A percentile compares a stretch with the other conserved stretches of the same genome.
phyloP scores from a whole-genome alignment of 2,888 invertebrate species.

The Druceiella hillmani region DNA sequence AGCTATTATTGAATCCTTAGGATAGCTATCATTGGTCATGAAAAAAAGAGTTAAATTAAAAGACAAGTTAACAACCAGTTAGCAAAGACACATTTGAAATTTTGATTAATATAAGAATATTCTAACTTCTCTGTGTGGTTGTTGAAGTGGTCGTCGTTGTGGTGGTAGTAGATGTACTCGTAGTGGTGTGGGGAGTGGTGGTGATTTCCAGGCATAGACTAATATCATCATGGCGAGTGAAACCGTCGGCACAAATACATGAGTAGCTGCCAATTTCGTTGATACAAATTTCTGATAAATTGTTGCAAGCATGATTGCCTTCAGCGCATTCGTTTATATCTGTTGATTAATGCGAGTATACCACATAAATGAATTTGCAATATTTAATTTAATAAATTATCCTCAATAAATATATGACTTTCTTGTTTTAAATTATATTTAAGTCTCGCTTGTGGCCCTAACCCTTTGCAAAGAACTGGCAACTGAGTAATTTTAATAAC shows the following conservation, averaged over 20 bases:
- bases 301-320: slow-evolving; percentile 53
- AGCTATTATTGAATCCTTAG: too few relatives aligned
- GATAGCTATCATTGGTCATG: too few relatives aligned
- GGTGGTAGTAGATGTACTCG: slow-evolving; percentile 27
- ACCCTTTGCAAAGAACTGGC: too few relatives aligned
- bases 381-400: too few relatives aligned
- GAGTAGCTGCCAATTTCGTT: slow-evolving; percentile 84
- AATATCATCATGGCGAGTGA: slow-evolving; percentile 56
- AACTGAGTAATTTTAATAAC: too few relatives aligned
- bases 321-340: slow-evolving; percentile 75
- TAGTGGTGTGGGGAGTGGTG: slow-evolving; percentile 29
- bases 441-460: too few relatives aligned
- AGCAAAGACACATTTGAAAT: neutral
- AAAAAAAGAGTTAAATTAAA: slow-evolving; percentile 22
- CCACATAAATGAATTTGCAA: too few relatives aligned
- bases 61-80: neutral
- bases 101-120: neutral
- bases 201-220: slow-evolving; percentile 32
- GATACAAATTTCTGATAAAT: slow-evolving; percentile 59
- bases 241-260: slow-evolving; percentile 78
- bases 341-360: slow-evolving; percentile 30
- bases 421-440: too few relatives aligned
- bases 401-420: too few relatives aligned
- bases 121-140: slow-evolving; percentile 10
- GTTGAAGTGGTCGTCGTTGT: slow-evolving; percentile 23